These are phyloP conservation scores for Verasper variegatus DNA, from an alignment of 2,113 vertebrate species.

Conservation along the genomic window DNA sequence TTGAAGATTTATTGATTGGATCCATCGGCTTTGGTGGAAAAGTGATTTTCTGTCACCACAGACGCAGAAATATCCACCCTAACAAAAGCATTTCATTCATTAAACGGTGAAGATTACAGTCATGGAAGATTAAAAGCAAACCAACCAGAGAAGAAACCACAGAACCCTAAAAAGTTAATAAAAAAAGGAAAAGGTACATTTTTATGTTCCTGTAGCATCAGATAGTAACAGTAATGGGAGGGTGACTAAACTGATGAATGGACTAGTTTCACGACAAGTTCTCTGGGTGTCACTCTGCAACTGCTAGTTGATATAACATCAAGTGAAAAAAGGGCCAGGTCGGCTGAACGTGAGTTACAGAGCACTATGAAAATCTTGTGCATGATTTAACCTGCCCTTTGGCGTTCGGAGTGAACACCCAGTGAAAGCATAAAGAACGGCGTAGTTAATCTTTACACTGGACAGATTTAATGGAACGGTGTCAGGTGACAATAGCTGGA, in stretches of 20 bases:
- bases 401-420: conserved; percentile 50
- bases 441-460: conserved; percentile 72
- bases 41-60: no score
- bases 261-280: conserved; percentile 26
- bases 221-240: conserved; percentile 8
- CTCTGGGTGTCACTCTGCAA: conserved; percentile 13
- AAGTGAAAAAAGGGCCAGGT: conserved; percentile 36
- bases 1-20: not conserved
- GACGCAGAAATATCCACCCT: no score
- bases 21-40: not conserved
- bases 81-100: not conserved
- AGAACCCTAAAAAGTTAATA: not conserved
- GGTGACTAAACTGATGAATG: conserved; percentile 27
- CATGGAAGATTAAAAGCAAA: not conserved
- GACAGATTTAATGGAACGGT: conserved; percentile 78
- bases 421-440: conserved; percentile 69
- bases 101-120: not conserved
- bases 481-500: conserved; percentile 77
- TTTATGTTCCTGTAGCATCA: not conserved
- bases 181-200: not conserved
- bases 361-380: conserved; percentile 53
- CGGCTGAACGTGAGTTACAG: conserved; percentile 51
- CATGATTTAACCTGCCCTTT: conserved; percentile 74
- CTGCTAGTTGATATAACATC: conserved; percentile 54
- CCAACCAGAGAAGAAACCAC: not conserved